These are phyloP conservation scores for Lamproptera curius DNA, from an alignment of 2,888 invertebrate genomes.

Conservation along the genomic window DNA sequence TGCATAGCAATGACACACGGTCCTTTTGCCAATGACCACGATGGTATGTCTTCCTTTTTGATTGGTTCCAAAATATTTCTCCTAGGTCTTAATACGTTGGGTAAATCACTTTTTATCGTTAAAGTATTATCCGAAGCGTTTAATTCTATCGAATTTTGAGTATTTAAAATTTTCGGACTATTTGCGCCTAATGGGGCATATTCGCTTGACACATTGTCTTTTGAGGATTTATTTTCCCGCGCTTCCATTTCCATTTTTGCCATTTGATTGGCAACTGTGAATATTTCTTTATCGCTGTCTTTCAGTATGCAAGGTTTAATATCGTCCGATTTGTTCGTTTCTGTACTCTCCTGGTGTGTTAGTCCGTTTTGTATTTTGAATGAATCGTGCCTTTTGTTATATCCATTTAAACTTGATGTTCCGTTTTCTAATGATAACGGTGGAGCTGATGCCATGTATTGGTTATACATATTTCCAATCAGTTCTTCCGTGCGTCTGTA, in stretches of 20 bases:
- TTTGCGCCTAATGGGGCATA: constrained; percentile 16
- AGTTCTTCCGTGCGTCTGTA: constrained; percentile 80
- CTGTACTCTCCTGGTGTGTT: constrained; percentile 56
- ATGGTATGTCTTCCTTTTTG: constrained; percentile 50
- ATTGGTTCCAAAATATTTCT: constrained; percentile 67
- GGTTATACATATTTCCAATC: constrained; percentile 74
- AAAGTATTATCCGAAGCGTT: constrained; percentile 27
- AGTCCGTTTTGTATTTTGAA: constrained; percentile 44
- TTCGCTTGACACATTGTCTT: not conserved
- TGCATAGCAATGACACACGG: constrained; percentile 61
- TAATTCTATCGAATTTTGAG: constrained; percentile 22
- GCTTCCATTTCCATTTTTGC: constrained; percentile 44
- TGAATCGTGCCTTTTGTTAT: constrained; percentile 44
- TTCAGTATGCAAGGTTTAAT: constrained; percentile 52
- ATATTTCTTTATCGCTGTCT: constrained; percentile 45
- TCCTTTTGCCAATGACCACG: constrained; percentile 70
- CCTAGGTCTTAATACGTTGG: constrained; percentile 51
- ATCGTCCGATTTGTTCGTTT: constrained; percentile 63
- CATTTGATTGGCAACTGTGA: constrained; percentile 60
- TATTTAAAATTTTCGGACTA: constrained; percentile 11
- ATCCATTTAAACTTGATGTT: constrained; percentile 49
- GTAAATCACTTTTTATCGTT: constrained; percentile 43
- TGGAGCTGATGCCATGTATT: constrained; percentile 70
- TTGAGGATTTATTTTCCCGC: constrained; percentile 12
- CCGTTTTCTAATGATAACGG: constrained; percentile 52